Evolutionary conservation across 2,113 vertebrate species (phyloP), one percentile per base, ranked within the genome.

Genomic region (Mola mola): DNA sequence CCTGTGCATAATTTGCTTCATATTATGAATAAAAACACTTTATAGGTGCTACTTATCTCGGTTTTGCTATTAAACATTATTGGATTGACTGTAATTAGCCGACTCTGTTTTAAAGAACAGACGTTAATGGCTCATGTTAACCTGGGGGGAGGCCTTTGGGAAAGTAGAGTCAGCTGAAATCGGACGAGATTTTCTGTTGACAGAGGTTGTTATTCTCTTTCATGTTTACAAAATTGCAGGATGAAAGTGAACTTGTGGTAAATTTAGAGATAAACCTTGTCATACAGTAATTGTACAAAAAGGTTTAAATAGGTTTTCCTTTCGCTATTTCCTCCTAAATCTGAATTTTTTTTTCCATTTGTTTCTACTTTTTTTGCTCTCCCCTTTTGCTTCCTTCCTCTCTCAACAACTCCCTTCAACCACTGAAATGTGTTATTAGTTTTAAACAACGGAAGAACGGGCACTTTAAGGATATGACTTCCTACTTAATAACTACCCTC

Each of bases 351-450:
- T 53, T 73, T 56, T 46, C 38, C 36, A 16, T 31, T n/a, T 37
- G 16, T 43, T 48, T 50, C 34, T 37, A 21, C 68, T 22, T 36
- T 53, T 75, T 73, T 42, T 50, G 77, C 69, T n/a, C 76, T 81
- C 56, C 71, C 49, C 13, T 6, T 16, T 50, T 59, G 58, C 75
- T 72, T 83, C 57, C 82, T 85, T 84, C 85, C 81, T 78, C 46
- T 40, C 58, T 73, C 66, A 81, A 77, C 76, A 58, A 38, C 71
- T 69, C 77, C 75, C 75, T 70, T 82, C 67, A 75, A 56, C 73
- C 61, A 36, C 66, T 85, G 74, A 73, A 84, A 80, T 75, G 74
- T 87, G 72, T 84, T 85, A 88, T 89, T 87, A 88, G 82, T 58
- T 75, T 75, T 68, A 67, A 85, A 89, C 80, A 85, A 82, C 79